A percentile compares a stretch with the other conserved stretches of the same genome.
phyloP scores from a whole-genome alignment of 2,888 invertebrate species.

The Timandra comae region DNA sequence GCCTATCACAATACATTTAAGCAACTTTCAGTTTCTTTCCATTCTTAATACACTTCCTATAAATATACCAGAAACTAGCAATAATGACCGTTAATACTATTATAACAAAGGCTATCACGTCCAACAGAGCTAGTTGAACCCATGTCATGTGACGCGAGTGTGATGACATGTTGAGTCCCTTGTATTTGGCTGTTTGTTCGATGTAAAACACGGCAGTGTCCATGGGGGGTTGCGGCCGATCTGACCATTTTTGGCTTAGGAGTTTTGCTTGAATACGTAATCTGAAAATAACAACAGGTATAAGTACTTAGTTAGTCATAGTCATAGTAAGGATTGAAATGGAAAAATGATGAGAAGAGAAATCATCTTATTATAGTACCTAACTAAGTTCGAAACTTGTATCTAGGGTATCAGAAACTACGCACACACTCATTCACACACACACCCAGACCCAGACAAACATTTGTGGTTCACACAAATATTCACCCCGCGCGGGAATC shows the following conservation, averaged over 20 bases:
- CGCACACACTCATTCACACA: no score
- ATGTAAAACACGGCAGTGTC: slow-evolving; percentile 39
- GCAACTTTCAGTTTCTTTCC: slow-evolving; percentile 16
- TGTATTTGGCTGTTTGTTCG: slow-evolving; percentile 33
- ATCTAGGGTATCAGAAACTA: no score
- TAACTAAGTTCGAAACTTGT: no score
- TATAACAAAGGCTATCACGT: slow-evolving; percentile 23
- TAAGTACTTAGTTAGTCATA: no score
- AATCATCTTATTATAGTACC: no score
- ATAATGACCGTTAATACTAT: slow-evolving; percentile 6
- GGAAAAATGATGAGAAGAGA: no score
- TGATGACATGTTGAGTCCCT: slow-evolving; percentile 31
- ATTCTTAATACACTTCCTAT: slow-evolving; percentile 4
- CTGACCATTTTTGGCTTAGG: slow-evolving; percentile 32
- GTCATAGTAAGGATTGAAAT: background rate
- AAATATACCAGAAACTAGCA: slow-evolving; percentile 1
- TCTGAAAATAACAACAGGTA: slow-evolving; percentile 32
- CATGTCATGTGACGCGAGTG: slow-evolving; percentile 24
- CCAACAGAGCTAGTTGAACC: slow-evolving; percentile 27
- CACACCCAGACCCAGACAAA: no score
- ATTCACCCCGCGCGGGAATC: no score
- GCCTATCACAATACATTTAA: no score
- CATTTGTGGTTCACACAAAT: no score
- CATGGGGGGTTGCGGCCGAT: slow-evolving; percentile 36
- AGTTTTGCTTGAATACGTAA: slow-evolving; percentile 29